These are phyloP conservation scores for Neodiprion fabricii DNA, from an alignment of 1,140 invertebrate species.

Conservation along the genomic window DNA sequence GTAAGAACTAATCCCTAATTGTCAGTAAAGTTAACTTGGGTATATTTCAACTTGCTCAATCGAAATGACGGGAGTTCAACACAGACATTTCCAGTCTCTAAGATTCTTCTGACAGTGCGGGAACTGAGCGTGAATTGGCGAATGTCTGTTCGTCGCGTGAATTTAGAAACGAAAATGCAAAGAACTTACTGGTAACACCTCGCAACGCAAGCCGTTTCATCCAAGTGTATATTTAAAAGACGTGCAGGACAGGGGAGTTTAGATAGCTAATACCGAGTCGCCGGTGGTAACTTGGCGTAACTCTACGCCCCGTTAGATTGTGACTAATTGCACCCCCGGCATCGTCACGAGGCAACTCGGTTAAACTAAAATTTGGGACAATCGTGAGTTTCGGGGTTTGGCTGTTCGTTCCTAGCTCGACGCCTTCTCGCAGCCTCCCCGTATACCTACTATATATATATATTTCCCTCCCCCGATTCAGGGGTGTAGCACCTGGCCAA, in stretches of 20 bases:
- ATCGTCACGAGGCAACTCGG: slow-evolving; percentile 35
- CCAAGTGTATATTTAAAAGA: neutral
- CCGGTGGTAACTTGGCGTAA: slow-evolving; percentile 42
- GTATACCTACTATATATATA: slow-evolving; percentile 8
- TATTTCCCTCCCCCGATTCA: neutral
- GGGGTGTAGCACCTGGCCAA: neutral
- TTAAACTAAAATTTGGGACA: slow-evolving; percentile 46
- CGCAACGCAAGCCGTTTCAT: neutral
- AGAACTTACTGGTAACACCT: neutral
- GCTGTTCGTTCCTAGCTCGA: neutral
- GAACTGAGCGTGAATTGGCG: neutral
- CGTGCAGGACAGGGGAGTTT: neutral
- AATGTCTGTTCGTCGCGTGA: neutral
- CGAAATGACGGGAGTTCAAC: too few species aligned
- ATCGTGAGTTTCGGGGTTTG: slow-evolving; percentile 32
- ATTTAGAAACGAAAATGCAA: neutral
- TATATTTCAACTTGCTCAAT: too few species aligned
- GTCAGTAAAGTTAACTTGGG: too few species aligned
- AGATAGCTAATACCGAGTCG: neutral
- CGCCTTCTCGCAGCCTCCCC: neutral
- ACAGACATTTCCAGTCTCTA: too few species aligned
- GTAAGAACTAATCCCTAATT: too few species aligned
- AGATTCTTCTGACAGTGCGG: too few species aligned
- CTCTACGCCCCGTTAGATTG: slow-evolving; percentile 53
- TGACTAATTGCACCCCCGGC: slow-evolving; percentile 57